Percentiles rank a stretch among this genome's conserved stretches.
phyloP scores from a whole-genome alignment of 2,113 vertebrate genomes.

The Phylloscopus whistleri region DNA sequence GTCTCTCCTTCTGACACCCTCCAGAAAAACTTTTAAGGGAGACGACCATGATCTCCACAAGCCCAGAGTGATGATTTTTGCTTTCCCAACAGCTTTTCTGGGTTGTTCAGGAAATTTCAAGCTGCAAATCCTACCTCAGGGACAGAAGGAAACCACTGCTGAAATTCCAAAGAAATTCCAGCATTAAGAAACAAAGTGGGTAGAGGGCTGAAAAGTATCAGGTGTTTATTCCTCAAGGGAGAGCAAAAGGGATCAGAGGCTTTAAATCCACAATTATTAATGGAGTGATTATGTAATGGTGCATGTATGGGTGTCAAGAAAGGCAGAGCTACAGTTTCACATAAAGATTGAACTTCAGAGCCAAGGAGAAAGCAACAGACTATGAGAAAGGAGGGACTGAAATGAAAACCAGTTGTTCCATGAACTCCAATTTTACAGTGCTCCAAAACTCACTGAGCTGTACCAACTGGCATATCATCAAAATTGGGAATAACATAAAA shows the following conservation, averaged over 20 bases:
- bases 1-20: background rate
- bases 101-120: background rate
- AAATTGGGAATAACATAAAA: conserved; percentile 44
- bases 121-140: background rate
- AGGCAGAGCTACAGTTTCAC: background rate
- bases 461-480: conserved; percentile 19
- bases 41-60: background rate
- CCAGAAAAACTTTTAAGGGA: background rate
- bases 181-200: background rate
- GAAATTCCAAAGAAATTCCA: background rate
- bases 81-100: background rate
- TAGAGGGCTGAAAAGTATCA: background rate
- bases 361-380: background rate
- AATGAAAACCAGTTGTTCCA: conserved; percentile 25
- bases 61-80: background rate
- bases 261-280: background rate
- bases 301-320: background rate
- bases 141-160: background rate
- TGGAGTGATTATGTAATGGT: background rate
- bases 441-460: conserved; percentile 13
- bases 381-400: background rate
- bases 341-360: background rate
- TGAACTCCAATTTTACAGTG: background rate
- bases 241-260: background rate
- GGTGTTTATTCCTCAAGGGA: background rate